phyloP scores from a whole-genome alignment of 2,888 invertebrate genomes.

The Apotomis betuletana region DNA sequence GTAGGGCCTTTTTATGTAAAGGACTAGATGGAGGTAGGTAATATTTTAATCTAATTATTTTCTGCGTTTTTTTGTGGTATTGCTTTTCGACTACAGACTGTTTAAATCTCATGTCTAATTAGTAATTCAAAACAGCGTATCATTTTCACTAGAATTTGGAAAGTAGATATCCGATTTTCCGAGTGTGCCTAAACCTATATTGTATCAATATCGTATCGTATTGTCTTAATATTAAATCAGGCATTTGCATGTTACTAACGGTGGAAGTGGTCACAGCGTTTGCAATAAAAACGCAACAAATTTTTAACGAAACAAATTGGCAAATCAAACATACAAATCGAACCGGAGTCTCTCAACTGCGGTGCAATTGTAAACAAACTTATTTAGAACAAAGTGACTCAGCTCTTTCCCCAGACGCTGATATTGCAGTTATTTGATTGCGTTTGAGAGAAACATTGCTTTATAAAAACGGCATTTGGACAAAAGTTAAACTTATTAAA shows the following conservation, averaged over 20 bases:
- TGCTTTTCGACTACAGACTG: too few species aligned
- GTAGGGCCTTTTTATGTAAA: too few species aligned
- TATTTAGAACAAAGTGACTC: slow-evolving; percentile 29
- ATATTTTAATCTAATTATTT: too few species aligned
- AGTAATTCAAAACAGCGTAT: too few species aligned
- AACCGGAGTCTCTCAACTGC: slow-evolving; percentile 17
- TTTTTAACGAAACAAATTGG: not conserved
- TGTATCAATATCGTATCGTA: too few species aligned
- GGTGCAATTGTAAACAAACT: slow-evolving; percentile 22
- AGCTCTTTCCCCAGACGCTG: slow-evolving; percentile 27
- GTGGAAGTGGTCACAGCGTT: not conserved
- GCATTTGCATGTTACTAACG: not conserved
- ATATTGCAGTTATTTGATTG: slow-evolving; percentile 27
- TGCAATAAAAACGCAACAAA: not conserved
- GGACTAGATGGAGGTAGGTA: too few species aligned
- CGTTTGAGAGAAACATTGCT: slow-evolving; percentile 22
- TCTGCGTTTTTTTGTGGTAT: too few species aligned
- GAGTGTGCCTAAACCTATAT: too few species aligned
- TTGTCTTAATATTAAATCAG: not conserved
- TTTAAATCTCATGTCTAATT: too few species aligned
- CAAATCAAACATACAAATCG: slow-evolving; percentile 4
- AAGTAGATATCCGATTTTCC: too few species aligned
- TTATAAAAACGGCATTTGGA: slow-evolving; percentile 18
- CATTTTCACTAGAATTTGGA: too few species aligned
- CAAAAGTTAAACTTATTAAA: slow-evolving; percentile 8